These are phyloP conservation scores for Dinothrombium tinctorium DNA, from an alignment of 1,140 invertebrate species.

Conservation along the genomic window DNA sequence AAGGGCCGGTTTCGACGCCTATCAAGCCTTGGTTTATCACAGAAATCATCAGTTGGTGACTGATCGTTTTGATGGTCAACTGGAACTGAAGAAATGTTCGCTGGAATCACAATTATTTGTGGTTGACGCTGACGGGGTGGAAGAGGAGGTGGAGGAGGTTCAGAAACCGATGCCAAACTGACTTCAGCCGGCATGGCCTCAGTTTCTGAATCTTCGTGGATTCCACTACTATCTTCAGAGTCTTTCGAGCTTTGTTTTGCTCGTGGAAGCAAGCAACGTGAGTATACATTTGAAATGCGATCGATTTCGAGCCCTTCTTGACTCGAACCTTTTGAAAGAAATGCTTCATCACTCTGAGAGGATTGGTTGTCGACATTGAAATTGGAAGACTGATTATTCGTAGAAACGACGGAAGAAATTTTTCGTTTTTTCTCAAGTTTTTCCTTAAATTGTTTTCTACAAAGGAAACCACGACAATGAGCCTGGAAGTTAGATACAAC, in stretches of 20 bases:
- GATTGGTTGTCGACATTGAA: slow-evolving; percentile 15
- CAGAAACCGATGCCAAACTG: background rate
- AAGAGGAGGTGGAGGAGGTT: background rate
- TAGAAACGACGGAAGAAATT: no score
- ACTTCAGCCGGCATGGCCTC: slow-evolving; percentile 16
- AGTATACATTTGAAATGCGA: background rate
- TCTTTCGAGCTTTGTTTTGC: background rate
- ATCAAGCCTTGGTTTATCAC: slow-evolving; percentile 5
- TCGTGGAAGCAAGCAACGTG: no score
- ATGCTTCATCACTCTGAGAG: slow-evolving; percentile 25
- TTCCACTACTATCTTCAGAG: slow-evolving; percentile 24
- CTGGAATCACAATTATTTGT: background rate
- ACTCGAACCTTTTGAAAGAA: slow-evolving; percentile 29
- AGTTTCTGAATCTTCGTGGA: slow-evolving; percentile 29
- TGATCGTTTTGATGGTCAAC: background rate
- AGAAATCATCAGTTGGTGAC: slow-evolving; percentile 1
- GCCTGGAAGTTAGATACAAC: slow-evolving; percentile 18
- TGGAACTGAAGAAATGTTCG: background rate
- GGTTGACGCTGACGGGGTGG: background rate
- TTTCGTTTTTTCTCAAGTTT: no score
- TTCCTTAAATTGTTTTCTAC: slow-evolving; percentile 5
- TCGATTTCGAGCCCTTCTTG: slow-evolving; percentile 20
- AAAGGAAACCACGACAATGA: slow-evolving; percentile 17
- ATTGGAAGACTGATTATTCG: no score
- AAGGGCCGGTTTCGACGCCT: slow-evolving; percentile 7